Conservation (phyloP, 2,797 vertebrate genomes). For the Cyprinodon diabolis region DNA sequence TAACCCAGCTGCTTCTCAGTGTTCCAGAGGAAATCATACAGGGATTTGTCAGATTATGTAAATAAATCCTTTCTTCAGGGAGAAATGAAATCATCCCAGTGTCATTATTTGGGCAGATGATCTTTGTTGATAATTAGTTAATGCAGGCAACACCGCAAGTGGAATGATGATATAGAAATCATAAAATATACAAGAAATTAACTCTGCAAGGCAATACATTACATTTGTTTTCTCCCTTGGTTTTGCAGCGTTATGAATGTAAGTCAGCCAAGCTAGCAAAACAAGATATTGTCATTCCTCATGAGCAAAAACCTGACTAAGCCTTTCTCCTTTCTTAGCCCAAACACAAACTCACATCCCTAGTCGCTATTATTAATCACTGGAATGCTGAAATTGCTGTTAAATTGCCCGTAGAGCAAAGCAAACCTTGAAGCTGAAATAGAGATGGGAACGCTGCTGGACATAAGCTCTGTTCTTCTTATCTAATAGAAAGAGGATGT, state of each 20-base stretch:
- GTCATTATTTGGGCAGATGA: background rate
- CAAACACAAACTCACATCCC: constrained; percentile 11
- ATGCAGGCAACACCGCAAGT: background rate
- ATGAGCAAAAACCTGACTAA: constrained; percentile 49
- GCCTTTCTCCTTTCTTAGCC: constrained; percentile 24
- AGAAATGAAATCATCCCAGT: background rate
- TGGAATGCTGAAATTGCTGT: constrained; percentile 57
- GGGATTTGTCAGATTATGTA: background rate
- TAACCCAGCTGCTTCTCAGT: background rate
- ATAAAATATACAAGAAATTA: background rate
- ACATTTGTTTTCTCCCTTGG: background rate
- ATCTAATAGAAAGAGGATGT: constrained; percentile 38
- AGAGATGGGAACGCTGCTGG: constrained; percentile 21
- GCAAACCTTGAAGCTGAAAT: constrained; percentile 57
- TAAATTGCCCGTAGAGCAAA: constrained; percentile 66
- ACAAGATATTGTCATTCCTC: constrained; percentile 42
- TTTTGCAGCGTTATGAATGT: constrained; percentile 6
- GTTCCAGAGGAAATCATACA: no score
- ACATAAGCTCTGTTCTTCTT: constrained; percentile 33
- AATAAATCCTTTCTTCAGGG: background rate
- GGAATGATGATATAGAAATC: background rate
- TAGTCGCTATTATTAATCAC: constrained; percentile 58
- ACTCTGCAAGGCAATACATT: background rate
- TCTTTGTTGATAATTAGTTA: background rate
- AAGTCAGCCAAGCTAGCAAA: constrained; percentile 35